phyloP scores from a whole-genome alignment of 64 coral and sea anemone genomes.

The Anthopleura sola region DNA sequence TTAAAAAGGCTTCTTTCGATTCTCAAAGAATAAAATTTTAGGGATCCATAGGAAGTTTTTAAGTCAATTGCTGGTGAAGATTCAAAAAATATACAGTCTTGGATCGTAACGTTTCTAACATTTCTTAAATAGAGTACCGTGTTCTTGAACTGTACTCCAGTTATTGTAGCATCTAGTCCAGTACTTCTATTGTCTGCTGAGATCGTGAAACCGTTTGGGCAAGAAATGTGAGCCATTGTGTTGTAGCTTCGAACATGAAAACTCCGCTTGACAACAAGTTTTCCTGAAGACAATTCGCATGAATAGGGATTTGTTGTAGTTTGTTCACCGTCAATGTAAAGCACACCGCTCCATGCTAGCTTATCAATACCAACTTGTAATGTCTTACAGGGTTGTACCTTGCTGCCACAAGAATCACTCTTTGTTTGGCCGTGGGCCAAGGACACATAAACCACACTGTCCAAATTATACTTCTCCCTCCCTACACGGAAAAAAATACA shows the following conservation, averaged over 20 bases:
- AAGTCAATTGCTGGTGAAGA: background rate
- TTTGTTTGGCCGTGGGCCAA: background rate
- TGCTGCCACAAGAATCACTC: background rate
- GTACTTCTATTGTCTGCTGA: background rate
- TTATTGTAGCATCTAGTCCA: background rate
- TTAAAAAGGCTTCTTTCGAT: background rate
- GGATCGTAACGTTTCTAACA: background rate
- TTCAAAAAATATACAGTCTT: background rate
- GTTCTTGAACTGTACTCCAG: slow-evolving; percentile 11
- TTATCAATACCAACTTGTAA: slow-evolving; percentile 4
- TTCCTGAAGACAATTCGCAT: background rate
- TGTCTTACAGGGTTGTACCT: background rate
- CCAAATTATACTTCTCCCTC: background rate
- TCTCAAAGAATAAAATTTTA: background rate
- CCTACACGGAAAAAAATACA: too few species aligned
- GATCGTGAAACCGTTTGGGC: background rate
- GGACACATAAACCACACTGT: background rate
- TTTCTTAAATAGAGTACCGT: background rate
- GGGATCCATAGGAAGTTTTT: background rate
- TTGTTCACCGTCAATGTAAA: background rate
- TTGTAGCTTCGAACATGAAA: background rate
- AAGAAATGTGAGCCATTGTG: background rate
- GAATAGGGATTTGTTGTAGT: background rate
- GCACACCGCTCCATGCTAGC: background rate
- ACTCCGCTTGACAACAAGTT: background rate